Conservation (phyloP, 2,797 vertebrate genomes). For the Squalus acanthias region DNA sequence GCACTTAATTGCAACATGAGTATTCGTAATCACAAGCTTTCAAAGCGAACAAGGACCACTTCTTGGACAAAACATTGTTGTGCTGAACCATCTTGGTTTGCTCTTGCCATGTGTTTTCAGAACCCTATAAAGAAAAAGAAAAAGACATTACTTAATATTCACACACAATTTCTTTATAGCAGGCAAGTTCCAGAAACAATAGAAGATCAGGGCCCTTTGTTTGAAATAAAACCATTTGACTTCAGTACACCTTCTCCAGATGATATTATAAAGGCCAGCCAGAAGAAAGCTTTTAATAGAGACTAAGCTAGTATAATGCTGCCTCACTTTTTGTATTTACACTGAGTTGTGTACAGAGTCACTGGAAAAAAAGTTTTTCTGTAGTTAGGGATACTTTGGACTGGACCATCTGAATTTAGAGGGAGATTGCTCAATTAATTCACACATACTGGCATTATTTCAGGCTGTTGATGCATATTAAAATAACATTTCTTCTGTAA, state of each 20-base stretch:
- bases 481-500: not conserved
- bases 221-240: slow-evolving; percentile 71
- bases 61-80: slow-evolving; percentile 53
- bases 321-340: slow-evolving; percentile 14
- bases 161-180: slow-evolving; percentile 63
- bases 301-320: slow-evolving; percentile 53
- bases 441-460: not conserved
- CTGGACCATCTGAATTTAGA: not conserved
- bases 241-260: slow-evolving; percentile 93
- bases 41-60: slow-evolving; percentile 50
- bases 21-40: slow-evolving; percentile 44
- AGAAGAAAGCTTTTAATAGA: slow-evolving; percentile 82
- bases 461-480: not conserved
- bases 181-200: slow-evolving; percentile 60
- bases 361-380: not conserved
- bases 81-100: slow-evolving; percentile 86
- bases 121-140: slow-evolving; percentile 57
- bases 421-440: not conserved
- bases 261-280: slow-evolving; percentile 82
- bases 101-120: slow-evolving; percentile 71
- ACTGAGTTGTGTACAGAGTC: not conserved
- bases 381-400: not conserved
- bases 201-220: slow-evolving; percentile 59
- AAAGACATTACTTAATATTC: slow-evolving; percentile 43
- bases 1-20: slow-evolving; percentile 48